These are phyloP conservation scores for Gavialis gangeticus DNA, from an alignment of 2,113 vertebrate genomes.

Conservation along the genomic window DNA sequence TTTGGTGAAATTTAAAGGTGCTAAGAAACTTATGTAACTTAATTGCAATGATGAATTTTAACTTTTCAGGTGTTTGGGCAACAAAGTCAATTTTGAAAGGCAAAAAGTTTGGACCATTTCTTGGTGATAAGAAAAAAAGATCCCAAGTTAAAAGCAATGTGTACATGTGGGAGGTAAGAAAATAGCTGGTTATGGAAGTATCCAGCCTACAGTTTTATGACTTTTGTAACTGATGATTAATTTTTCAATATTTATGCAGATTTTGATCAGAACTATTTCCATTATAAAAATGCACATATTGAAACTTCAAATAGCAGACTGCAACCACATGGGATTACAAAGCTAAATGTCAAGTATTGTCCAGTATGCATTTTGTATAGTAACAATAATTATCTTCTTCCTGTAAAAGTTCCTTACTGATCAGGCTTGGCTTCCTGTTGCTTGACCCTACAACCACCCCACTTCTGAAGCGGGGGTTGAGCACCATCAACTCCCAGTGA, in stretches of 20 bases:
- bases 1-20: not conserved
- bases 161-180: constrained; percentile 97
- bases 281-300: constrained; percentile 1
- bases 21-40: not conserved
- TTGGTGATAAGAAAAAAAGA: constrained; percentile 94
- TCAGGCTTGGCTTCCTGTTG: not conserved
- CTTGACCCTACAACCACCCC: not conserved
- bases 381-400: not conserved
- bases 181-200: not conserved
- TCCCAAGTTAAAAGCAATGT: constrained; percentile 96
- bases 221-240: not conserved
- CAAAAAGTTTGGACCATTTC: constrained; percentile 92
- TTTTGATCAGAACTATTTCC: not conserved
- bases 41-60: constrained; percentile 22
- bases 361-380: not conserved
- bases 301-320: not conserved
- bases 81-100: constrained; percentile 91
- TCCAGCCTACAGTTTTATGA: not conserved
- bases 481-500: not conserved
- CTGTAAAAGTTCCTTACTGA: not conserved
- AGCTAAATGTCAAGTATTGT: not conserved
- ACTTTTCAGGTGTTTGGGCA: constrained; percentile 91
- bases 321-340: not conserved
- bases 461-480: not conserved
- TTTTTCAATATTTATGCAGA: not conserved